Evolutionary conservation across 2,797 vertebrate species (phyloP), one percentile per base, ranked within the genome.

Genomic region (Microchirus variegatus): DNA sequence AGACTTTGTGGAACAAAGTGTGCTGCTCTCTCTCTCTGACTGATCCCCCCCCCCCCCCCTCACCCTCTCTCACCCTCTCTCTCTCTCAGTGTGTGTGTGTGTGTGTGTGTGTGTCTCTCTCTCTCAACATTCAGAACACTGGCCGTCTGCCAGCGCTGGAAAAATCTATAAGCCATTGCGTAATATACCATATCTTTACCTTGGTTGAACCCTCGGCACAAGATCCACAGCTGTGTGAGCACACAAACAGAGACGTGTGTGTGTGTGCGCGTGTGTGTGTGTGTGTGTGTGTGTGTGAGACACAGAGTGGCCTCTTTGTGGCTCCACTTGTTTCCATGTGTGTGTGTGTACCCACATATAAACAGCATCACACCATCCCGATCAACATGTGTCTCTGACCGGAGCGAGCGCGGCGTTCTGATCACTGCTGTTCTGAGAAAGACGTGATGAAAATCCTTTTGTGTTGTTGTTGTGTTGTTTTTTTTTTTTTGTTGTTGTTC

Each of bases 121-220:
- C 61, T 56, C 59, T 59, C 19, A n/a, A n/a, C n/a, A 66, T 77
- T 77, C 83, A 81, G 71, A 71, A 84, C 35, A 2, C 79, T 91
- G 92, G 89, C 87, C 48, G 73, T n/a, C 18, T 1, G 83, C 91
- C 92, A 90, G 74, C 37, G 73, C 70, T 89, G 88, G 91, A 90
- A 91, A 91, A 91, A 91, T 91, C 90, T 90, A 90, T 92, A 91
- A 90, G 78, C 87, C 77, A 70, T 93, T 93, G 91, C 87, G 89
- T 90, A 93, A 93, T 88, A 83, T 92, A 90, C 82, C 87, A 86
- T 89, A 91, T 92, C 87, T 91, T 92, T 93, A 92, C 92, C 91
- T 93, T 85, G 81, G 79, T 80, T 93, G 90, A 92, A 92, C 91
- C 81, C 79, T 42, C n/a, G n/a, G 73, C 12, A 15, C 82, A 87